A percentile compares a stretch with the other conserved stretches of the same genome.
These are phyloP conservation scores for Taurulus bubalis DNA, from an alignment of 2,113 vertebrate genomes.

Conservation along the genomic window DNA sequence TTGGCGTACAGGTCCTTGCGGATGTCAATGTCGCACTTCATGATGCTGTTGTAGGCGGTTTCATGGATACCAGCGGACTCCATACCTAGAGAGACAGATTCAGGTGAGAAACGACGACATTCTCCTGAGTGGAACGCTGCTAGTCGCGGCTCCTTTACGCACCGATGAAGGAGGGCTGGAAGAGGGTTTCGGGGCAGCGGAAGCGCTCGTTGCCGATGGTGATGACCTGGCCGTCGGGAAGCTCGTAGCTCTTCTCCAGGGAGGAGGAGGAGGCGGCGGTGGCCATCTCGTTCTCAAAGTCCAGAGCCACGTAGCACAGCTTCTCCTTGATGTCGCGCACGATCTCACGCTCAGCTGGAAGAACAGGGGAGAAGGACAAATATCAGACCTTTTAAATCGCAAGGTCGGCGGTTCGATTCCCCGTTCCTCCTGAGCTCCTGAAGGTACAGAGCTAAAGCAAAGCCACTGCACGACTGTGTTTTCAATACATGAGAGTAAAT, in stretches of 20 bases:
- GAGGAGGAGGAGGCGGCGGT: constrained; percentile 96
- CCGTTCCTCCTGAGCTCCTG: no score
- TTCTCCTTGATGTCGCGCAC: constrained; percentile 99
- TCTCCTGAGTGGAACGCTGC: background rate
- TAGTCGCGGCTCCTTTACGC: constrained; percentile 4
- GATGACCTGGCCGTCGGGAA: constrained; percentile 97
- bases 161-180: constrained; percentile 99
- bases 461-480: no score
- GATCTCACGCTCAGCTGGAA: constrained; percentile 95
- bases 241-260: constrained; percentile 96
- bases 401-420: no score
- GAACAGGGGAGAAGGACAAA: background rate
- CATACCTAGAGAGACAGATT: constrained; percentile 84
- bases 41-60: constrained; percentile 98
- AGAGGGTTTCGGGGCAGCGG: constrained; percentile 97
- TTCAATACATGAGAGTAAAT: no score
- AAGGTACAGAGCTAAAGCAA: no score
- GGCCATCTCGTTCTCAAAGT: constrained; percentile 98
- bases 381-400: constrained; percentile 2
- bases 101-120: background rate
- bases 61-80: constrained; percentile 96
- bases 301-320: constrained; percentile 94
- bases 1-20: constrained; percentile 97
- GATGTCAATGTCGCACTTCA: constrained; percentile 98
- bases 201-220: constrained; percentile 98